phyloP scores from a whole-genome alignment of 2,113 vertebrate genomes.

The Abramis brama region DNA sequence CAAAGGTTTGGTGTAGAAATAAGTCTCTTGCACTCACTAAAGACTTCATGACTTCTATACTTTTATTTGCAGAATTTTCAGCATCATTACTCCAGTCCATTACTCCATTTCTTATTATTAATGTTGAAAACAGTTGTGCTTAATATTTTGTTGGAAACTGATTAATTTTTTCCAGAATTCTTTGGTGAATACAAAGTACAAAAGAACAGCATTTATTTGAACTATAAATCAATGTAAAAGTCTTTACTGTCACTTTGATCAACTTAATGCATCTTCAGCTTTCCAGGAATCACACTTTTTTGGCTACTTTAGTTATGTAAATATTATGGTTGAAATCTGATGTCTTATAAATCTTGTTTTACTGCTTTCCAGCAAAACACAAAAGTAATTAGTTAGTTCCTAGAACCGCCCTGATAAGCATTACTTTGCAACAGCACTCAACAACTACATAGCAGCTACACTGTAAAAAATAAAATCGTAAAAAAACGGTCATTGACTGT shows the following conservation, averaged over 20 bases:
- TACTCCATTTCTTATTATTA: not conserved
- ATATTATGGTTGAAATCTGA: not conserved
- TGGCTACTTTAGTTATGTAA: not conserved
- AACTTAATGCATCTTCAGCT: not conserved
- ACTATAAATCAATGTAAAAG: too few relatives aligned
- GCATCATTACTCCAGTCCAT: not conserved
- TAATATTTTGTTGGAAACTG: not conserved
- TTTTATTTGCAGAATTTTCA: too few relatives aligned
- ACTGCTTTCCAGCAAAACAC: not conserved
- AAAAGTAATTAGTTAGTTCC: not conserved
- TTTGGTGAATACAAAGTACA: not conserved
- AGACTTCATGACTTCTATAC: too few relatives aligned
- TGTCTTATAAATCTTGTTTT: constrained; percentile 21
- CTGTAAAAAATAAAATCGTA: too few relatives aligned
- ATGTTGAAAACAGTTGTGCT: not conserved
- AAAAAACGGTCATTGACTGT: too few relatives aligned
- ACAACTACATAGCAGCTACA: not conserved
- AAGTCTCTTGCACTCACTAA: too few relatives aligned
- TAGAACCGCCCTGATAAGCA: not conserved
- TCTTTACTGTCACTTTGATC: not conserved
- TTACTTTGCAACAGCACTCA: not conserved
- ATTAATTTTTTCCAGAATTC: not conserved
- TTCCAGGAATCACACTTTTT: not conserved
- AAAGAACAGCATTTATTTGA: not conserved
- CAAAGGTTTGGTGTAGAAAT: too few relatives aligned